phyloP scores from a whole-genome alignment of 2,797 vertebrate species.

The Leptatherina wallacei region DNA sequence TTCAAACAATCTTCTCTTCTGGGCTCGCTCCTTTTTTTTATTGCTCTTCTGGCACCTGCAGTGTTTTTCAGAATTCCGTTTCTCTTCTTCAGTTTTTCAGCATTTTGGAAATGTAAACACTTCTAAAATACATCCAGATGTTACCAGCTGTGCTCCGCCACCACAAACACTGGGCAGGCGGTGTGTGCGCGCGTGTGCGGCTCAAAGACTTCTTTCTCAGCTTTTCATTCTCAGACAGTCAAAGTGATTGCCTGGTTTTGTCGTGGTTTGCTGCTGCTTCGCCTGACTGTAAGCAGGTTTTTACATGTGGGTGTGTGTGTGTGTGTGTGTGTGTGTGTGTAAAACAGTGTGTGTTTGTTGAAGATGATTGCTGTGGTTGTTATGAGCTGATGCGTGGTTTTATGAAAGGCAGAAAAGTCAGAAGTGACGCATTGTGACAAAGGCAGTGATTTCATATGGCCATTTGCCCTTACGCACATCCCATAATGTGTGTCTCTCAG shows the following conservation, averaged over 20 bases:
- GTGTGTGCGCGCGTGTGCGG: conserved; percentile 36
- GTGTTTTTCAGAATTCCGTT: conserved; percentile 81
- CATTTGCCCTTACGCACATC: conserved; percentile 61
- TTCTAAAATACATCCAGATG: conserved; percentile 88
- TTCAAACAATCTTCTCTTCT: conserved; percentile 81
- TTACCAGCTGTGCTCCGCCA: conserved; percentile 83
- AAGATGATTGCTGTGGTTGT: conserved; percentile 60
- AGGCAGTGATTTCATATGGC: conserved; percentile 64
- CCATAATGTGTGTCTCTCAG: conserved; percentile 50
- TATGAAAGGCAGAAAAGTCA: conserved; percentile 57
- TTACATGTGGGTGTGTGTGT: conserved; percentile 2
- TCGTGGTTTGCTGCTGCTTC: conserved; percentile 58
- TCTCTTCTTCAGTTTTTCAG: conserved; percentile 76
- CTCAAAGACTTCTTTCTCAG: conserved; percentile 58
- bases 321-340: not conserved
- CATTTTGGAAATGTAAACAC: conserved; percentile 88
- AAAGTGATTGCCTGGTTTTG: conserved; percentile 70
- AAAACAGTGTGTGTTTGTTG: conserved; percentile 23
- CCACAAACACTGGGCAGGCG: conserved; percentile 79
- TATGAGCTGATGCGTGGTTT: conserved; percentile 40
- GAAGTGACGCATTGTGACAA: conserved; percentile 64
- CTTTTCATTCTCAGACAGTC: conserved; percentile 64
- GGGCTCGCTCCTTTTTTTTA: conserved; percentile 77
- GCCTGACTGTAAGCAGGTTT: conserved; percentile 49
- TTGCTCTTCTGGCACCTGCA: conserved; percentile 85